Conservation (phyloP, 1,140 invertebrate species). For the Drosophila funebris region DNA sequence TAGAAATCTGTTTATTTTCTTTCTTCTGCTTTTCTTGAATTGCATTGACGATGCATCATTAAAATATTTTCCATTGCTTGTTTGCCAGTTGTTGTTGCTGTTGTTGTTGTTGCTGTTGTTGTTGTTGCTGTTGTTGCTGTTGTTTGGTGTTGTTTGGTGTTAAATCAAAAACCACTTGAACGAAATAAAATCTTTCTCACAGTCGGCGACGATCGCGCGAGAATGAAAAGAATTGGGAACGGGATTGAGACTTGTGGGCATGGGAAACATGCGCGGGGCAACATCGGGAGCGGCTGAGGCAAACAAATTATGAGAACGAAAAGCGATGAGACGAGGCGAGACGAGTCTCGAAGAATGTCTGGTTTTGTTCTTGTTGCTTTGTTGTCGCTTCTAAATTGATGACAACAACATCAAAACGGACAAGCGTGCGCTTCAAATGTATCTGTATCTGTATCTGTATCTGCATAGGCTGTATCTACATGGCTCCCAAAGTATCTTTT, state of each 20-base stretch:
- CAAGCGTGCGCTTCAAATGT: slow-evolving; percentile 80
- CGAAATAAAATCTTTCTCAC: slow-evolving; percentile 81
- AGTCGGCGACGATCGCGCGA: slow-evolving; percentile 53
- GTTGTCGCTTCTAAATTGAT: slow-evolving; percentile 70
- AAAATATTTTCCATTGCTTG: slow-evolving; percentile 74
- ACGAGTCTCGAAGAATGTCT: slow-evolving; percentile 61
- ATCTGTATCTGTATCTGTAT: slow-evolving; percentile 32
- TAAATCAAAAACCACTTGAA: slow-evolving; percentile 82
- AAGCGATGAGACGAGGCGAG: slow-evolving; percentile 51
- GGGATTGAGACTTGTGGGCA: slow-evolving; percentile 35
- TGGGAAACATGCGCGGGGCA: slow-evolving; percentile 9
- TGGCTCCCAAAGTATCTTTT: slow-evolving; percentile 58
- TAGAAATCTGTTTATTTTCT: slow-evolving; percentile 73
- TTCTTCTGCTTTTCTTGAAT: slow-evolving; percentile 58
- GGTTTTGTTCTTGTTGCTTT: slow-evolving; percentile 53
- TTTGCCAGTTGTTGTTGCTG: slow-evolving; percentile 33
- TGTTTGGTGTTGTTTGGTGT: slow-evolving; percentile 70
- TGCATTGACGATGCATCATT: slow-evolving; percentile 76
- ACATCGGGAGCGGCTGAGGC: slow-evolving; percentile 23
- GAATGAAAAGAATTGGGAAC: slow-evolving; percentile 51
- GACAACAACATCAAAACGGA: slow-evolving; percentile 76
- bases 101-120: slow-evolving; percentile 9
- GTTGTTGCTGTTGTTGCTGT: slow-evolving; percentile 17
- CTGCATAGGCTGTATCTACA: slow-evolving; percentile 62
- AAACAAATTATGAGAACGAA: slow-evolving; percentile 79